phyloP scores from a whole-genome alignment of 1,140 invertebrate species.

The Drosophila pruinosa region DNA sequence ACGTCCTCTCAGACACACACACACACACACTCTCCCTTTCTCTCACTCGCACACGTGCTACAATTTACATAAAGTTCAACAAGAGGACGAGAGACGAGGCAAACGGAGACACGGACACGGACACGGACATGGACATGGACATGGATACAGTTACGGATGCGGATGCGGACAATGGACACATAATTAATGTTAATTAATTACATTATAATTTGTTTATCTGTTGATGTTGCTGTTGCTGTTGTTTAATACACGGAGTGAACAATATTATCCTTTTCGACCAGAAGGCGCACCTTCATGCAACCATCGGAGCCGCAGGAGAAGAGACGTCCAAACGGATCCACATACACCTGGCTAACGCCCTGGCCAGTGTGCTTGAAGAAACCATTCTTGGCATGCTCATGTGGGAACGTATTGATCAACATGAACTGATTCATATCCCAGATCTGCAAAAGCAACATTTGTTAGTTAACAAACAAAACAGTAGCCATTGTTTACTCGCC shows the following conservation, averaged over 20 bases:
- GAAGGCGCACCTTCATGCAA: slow-evolving; percentile 97
- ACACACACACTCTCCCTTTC: not conserved
- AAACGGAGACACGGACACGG: slow-evolving; percentile 1
- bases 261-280: slow-evolving; percentile 85
- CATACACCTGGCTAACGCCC: slow-evolving; percentile 96
- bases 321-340: slow-evolving; percentile 93
- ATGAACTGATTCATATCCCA: slow-evolving; percentile 95
- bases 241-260: slow-evolving; percentile 77
- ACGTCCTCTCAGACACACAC: not conserved
- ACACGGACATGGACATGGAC: not conserved
- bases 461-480: not conserved
- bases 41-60: not conserved
- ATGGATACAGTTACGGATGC: not conserved
- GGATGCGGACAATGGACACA: slow-evolving; percentile 20
- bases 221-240: slow-evolving; percentile 5
- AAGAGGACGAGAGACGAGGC: not conserved
- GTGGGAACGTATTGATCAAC: slow-evolving; percentile 93
- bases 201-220: slow-evolving; percentile 13
- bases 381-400: slow-evolving; percentile 95
- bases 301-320: slow-evolving; percentile 99
- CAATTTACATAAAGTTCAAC: slow-evolving; percentile 16
- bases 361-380: slow-evolving; percentile 98
- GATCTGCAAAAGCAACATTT: slow-evolving; percentile 86
- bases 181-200: slow-evolving; percentile 23
- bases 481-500: slow-evolving; percentile 84